Evolutionary conservation across 2,797 vertebrate genomes (phyloP).

Genomic region (Enteromius treurensis): DNA sequence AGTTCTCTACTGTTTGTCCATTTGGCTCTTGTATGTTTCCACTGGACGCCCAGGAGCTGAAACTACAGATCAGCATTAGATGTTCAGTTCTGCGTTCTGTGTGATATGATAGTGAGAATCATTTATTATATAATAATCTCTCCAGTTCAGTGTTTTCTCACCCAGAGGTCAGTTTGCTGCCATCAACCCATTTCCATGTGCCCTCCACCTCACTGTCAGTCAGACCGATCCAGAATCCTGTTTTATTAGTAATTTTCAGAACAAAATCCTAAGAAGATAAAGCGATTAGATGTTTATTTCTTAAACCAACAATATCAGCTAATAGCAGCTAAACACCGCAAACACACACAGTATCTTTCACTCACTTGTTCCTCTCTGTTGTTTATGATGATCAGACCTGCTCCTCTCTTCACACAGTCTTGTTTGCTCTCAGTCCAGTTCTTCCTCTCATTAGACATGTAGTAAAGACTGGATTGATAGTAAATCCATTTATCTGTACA

Average conservation of each 20-base stretch:
- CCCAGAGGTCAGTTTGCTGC: background rate
- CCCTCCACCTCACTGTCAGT: background rate
- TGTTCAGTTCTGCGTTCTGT: background rate
- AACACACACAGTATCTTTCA: background rate
- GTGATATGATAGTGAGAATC: background rate
- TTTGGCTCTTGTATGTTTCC: background rate
- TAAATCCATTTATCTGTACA: background rate
- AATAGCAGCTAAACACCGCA: background rate
- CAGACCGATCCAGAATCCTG: background rate
- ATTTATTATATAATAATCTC: background rate
- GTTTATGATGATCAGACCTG: constrained; percentile 21
- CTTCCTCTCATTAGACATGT: background rate
- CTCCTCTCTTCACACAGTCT: background rate
- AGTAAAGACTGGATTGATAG: background rate
- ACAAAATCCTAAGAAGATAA: background rate
- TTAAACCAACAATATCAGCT: background rate
- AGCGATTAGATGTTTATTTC: too few relatives aligned
- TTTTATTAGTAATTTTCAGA: background rate
- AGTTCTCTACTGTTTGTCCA: rapidly evolving
- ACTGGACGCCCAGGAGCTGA: background rate
- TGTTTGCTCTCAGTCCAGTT: background rate
- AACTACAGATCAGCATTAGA: background rate
- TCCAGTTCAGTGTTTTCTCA: background rate
- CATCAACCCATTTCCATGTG: background rate
- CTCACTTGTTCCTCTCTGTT: background rate